Percentiles rank a stretch among this genome's conserved stretches.
Evolutionary conservation across 2,113 vertebrate genomes (phyloP).

Genomic region (Brachyhypopomus gauderio): DNA sequence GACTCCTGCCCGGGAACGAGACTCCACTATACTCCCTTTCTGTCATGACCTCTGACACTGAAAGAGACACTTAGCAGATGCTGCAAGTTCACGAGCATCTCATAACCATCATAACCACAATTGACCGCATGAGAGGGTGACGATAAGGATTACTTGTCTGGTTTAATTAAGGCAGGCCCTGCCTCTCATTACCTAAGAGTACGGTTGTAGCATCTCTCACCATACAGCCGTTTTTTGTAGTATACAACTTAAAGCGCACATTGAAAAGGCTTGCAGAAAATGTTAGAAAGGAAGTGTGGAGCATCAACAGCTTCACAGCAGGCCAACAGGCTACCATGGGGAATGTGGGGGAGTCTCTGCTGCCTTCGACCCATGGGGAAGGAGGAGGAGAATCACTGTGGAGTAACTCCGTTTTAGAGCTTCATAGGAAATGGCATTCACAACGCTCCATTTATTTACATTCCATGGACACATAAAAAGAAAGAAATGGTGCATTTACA

Average conservation of each 20-base stretch:
- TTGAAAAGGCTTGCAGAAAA: background rate
- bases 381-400: background rate
- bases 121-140: background rate
- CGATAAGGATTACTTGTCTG: background rate
- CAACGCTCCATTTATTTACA: constrained; percentile 13
- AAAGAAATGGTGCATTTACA: constrained; percentile 39
- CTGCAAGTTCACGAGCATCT: background rate
- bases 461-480: constrained; percentile 23
- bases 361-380: background rate
- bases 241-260: too few relatives aligned
- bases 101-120: background rate
- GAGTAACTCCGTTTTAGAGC: constrained; percentile 45
- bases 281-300: too few relatives aligned
- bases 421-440: constrained; percentile 53
- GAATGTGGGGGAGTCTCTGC: background rate
- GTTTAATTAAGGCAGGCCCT: background rate
- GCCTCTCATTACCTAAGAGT: background rate
- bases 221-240: background rate
- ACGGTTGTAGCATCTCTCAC: background rate
- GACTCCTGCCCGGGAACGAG: background rate
- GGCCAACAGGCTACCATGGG: background rate
- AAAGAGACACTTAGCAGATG: background rate
- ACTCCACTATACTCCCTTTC: background rate
- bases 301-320: background rate
- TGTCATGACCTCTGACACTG: background rate